A percentile compares a stretch with the other conserved stretches of the same genome.
These are phyloP conservation scores for Trachelus iudaicus DNA, from an alignment of 2,888 invertebrate species.

Conservation along the genomic window DNA sequence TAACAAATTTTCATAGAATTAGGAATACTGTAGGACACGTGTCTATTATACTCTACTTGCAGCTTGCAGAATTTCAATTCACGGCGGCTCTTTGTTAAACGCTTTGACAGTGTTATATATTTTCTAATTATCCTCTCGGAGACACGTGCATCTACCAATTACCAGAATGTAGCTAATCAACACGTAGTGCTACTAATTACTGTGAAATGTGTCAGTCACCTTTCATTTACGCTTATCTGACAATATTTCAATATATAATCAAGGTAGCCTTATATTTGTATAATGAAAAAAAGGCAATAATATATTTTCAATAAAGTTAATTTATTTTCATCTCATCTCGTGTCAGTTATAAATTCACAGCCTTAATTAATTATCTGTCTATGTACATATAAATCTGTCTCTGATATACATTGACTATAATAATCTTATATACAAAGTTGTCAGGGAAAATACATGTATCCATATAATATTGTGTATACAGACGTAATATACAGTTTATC, in stretches of 20 bases:
- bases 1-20: constrained; percentile 31
- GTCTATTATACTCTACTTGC: constrained; percentile 29
- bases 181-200: not conserved
- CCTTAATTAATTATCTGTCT: constrained; percentile 34
- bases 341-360: constrained; percentile 52
- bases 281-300: not conserved
- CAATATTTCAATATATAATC: not conserved
- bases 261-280: too few species aligned
- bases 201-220: not conserved
- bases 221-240: not conserved
- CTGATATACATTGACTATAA: not conserved
- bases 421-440: constrained; percentile 5
- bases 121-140: not conserved
- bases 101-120: not conserved
- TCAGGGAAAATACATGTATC: not conserved
- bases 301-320: constrained; percentile 21
- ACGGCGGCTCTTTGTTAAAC: constrained; percentile 17
- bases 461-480: not conserved
- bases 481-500: not conserved
- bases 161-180: not conserved
- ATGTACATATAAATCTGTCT: constrained; percentile 17
- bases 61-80: not conserved
- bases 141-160: not conserved
- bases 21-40: constrained; percentile 35
- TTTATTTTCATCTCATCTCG: constrained; percentile 42